Evolutionary conservation across 2,113 vertebrate genomes (phyloP), one percentile per base, ranked within the genome.

Genomic region (Pseudois nayaur): DNA sequence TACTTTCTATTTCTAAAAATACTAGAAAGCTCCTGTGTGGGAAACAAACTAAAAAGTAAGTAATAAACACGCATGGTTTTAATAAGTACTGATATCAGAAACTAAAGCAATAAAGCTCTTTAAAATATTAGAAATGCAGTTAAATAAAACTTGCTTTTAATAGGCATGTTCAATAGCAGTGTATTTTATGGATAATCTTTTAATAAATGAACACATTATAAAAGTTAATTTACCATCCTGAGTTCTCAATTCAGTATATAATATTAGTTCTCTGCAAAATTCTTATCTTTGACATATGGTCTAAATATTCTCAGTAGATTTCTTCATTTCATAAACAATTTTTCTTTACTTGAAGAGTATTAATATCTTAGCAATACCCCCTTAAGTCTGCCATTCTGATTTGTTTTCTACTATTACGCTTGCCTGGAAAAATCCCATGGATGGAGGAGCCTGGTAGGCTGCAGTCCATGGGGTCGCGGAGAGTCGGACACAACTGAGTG

Each of bases 101-200:
- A 67, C 6, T 40, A 76, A 67, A 74, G 1, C 43, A 4, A 85
- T 43, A 36, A 55, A 76, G 8, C 25, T 95, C 19, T 62, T 89
- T 84, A 79, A 84, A 94, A 81, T 25, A 59, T 92, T 78, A 89
- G 33, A 91, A 54, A 76, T 45, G 3, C 1, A 76, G 31, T 82
- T 86, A 92, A 92, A 89, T 64, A 76, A 89, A 86, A 87, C 2
- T 59, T 79, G 21, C 45, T 45, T 85, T 94, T 52, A 78, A 67
- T 21, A 93, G 10, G 8, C 3, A 85, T 50, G 0, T 88, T 91
- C 9, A 95, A 64, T 40, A 81, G 31, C 6, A 95, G 10, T 21
- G 50, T 5, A 36, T 83, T 74, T 95, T 91, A 36, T 59, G 3
- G 21, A 60, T 29, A 62, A 5, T 54, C 62, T 92, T 9, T 64